A percentile compares a stretch with the other conserved stretches of the same genome.
phyloP scores from a whole-genome alignment of 2,797 vertebrate genomes.

The Passerculus sandwichensis region DNA sequence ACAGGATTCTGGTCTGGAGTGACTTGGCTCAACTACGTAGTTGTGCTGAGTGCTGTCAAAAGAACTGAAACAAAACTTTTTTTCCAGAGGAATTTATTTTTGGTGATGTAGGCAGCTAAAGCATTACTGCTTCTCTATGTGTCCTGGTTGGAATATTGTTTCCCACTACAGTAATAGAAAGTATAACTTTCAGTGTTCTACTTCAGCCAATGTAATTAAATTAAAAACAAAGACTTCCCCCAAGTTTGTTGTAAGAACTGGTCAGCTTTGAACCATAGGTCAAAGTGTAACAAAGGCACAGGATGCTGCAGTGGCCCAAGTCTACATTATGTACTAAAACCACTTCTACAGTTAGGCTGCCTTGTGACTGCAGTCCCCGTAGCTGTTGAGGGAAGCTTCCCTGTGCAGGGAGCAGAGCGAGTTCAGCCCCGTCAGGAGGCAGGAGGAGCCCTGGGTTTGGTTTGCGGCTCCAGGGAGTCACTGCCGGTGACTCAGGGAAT shows the following conservation, averaged over 20 bases:
- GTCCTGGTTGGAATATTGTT: background rate
- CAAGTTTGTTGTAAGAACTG: background rate
- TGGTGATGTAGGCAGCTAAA: background rate
- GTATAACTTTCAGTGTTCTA: background rate
- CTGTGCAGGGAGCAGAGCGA: background rate
- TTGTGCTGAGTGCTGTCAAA: background rate
- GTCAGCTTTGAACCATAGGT: background rate
- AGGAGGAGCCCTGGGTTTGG: background rate
- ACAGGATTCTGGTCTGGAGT: background rate
- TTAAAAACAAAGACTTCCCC: background rate
- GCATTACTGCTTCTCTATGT: background rate
- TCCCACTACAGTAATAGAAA: background rate
- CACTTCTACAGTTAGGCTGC: background rate
- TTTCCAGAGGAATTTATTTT: background rate
- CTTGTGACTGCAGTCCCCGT: slow-evolving; percentile 21
- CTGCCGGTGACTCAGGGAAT: background rate
- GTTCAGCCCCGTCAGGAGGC: background rate
- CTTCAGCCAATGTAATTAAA: background rate
- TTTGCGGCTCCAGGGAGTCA: background rate
- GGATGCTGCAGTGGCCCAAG: background rate
- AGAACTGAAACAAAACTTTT: background rate
- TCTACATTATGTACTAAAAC: background rate
- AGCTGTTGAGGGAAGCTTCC: background rate
- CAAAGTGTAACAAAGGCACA: slow-evolving; percentile 52
- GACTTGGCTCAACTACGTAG: background rate